These are phyloP conservation scores for Drosophila limbata DNA, from an alignment of 2,888 invertebrate genomes.

Conservation along the genomic window DNA sequence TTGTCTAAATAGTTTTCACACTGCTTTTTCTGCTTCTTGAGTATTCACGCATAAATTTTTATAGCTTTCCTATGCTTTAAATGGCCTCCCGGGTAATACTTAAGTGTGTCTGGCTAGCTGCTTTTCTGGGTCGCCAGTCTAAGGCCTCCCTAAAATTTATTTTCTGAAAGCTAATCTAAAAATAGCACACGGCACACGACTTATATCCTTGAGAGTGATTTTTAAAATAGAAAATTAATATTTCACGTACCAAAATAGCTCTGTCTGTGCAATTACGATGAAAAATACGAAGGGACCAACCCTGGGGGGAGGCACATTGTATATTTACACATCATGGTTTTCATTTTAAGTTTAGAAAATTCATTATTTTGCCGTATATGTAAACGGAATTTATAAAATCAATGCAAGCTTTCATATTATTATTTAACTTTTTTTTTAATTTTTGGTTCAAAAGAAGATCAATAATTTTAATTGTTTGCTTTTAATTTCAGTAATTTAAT, in stretches of 20 bases:
- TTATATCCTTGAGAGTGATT: constrained; percentile 66
- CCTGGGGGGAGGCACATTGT: background rate
- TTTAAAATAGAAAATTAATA: constrained; percentile 68
- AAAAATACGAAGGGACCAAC: background rate
- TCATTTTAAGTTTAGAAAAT: constrained; percentile 2
- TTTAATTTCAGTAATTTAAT: background rate
- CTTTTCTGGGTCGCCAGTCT: constrained; percentile 27
- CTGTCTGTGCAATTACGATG: constrained; percentile 8
- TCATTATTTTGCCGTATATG: background rate
- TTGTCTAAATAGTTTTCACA: constrained; percentile 27
- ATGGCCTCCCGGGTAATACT: constrained; percentile 34
- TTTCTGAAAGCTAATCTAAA: constrained; percentile 41
- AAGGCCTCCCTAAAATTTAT: constrained; percentile 29
- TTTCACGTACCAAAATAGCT: constrained; percentile 60
- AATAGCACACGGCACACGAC: constrained; percentile 46
- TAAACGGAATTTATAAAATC: constrained; percentile 6
- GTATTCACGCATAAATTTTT: constrained; percentile 71
- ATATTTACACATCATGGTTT: constrained; percentile 12
- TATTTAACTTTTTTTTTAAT: background rate
- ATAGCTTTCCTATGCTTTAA: constrained; percentile 67
- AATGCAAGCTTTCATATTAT: constrained; percentile 5
- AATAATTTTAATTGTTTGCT: background rate
- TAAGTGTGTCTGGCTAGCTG: constrained; percentile 34
- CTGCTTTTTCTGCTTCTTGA: background rate
- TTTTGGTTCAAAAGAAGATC: background rate